Evolutionary conservation across 1,140 invertebrate species (phyloP), one percentile per base, ranked within the genome.

Genomic region (Drosophila sucinea): DNA sequence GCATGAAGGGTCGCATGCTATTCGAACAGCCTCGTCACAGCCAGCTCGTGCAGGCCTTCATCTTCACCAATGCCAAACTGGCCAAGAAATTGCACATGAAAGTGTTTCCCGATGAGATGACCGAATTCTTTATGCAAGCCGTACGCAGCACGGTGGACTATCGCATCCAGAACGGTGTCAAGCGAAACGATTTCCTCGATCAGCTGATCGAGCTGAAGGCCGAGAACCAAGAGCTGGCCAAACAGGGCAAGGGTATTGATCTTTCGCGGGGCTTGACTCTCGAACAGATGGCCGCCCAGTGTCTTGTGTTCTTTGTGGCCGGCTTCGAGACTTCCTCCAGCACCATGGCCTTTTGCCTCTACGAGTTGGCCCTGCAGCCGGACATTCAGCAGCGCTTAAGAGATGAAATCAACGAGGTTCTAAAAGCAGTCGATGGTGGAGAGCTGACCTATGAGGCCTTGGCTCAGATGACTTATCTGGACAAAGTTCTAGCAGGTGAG

Each of bases 361-460:
- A 93, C 63, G 86, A 91, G 47, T 55, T 91, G 51, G 90, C 90
- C 1, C 5, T 67, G 3, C 81, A 94, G 70, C 90, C 68, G 10
- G 92, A 93, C 0, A 79, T 94, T 1, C 94, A 94, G 67, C 35
- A 85, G 0, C 93, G 92, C 56, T 35, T 93, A 0, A 89, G 93
- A 17, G 62, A 91, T 1, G 93, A 94, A 87, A 92, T 95, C 1
- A 74, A 92, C 8, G 29, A 69, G 0, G 78, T 73, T 5, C 51
- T 87, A 0, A 56, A 71, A 4, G 32, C 72, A 1, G 41, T 70
- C 27, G 33, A 86, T 4, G 66, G 77, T 4, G 17, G 73, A 1
- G 61, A 81, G 25, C 54, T 92, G 1, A 92, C 72, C 3, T 92
- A 93, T 62, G 92, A 93, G 0, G 65, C 69, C 17, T 60, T 93